Evolutionary conservation across 2,888 invertebrate genomes (phyloP), one percentile per base, ranked within the genome.

Genomic region (Ophion ellenae): DNA sequence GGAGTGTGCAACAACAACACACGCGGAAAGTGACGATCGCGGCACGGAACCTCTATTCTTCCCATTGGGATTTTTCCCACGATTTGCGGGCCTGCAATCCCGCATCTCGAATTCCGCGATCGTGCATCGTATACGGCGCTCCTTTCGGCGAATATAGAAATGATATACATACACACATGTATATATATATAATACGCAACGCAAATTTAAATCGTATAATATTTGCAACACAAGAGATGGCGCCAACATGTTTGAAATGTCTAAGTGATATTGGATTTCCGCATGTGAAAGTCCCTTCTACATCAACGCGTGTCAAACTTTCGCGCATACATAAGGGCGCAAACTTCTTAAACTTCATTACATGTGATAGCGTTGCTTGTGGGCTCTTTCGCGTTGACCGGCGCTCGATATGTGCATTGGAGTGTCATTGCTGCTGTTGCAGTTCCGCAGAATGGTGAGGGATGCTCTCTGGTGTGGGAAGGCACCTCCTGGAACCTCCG

Each of bases 211-310:
- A 20, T 36, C 47, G 63, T 47, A 47, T 79, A 82, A 86, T 88
- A 84, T 82, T 80, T 79, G 76, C 70, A 40, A 40, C 9, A 40
- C 81, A 83, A 36, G 53, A 32, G 47, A 61, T 32, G 59, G 53
- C 40, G 24, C 53, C 53, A 57, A 74, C 74, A 86, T 87, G 87
- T 87, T 86, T 82, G 79, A 81, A 85, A 85, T 86, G 88, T 89
- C 88, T 36, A 47, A 90, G 87, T 83, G 85, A 87, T 89, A 90
- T 89, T 88, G 89, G 80, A 81, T 90, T 89, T 89, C 85, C 81
- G 80, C 81, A 86, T 71, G 61, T 10, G 24, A 1, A 9, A 40
- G 7, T 40, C 17, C 11, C 53, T 53, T 53, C 47, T 47, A 9
- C 10, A 40, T 40, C 40, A 40, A 40, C 7, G 32, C 47, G 40